Conservation (phyloP, 2,888 invertebrate species). For the Drosophila macrothrix region DNA sequence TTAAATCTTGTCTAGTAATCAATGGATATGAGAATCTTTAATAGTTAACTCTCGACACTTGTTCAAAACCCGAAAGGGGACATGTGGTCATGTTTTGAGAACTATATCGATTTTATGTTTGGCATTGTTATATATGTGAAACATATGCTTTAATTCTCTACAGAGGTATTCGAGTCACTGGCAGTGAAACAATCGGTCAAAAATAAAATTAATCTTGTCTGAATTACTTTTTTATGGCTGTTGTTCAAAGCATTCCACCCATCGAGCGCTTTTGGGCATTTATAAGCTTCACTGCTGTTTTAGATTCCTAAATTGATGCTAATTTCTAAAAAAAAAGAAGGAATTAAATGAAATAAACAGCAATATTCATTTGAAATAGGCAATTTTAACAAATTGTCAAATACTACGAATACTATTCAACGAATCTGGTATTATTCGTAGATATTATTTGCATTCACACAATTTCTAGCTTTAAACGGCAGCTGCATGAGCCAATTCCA, state of each 20-base stretch:
- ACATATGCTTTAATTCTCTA: not conserved
- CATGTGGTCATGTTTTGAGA: not conserved
- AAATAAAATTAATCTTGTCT: not conserved
- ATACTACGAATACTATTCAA: no score
- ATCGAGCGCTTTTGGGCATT: not conserved
- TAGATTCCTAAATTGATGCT: not conserved
- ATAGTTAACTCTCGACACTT: not conserved
- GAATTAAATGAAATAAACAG: not conserved
- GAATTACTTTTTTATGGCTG: not conserved
- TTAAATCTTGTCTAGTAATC: no score
- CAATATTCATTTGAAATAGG: not conserved
- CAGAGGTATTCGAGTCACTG: not conserved
- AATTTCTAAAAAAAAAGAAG: not conserved
- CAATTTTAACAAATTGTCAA: not conserved
- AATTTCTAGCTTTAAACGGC: conserved; percentile 17
- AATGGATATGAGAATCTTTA: no score
- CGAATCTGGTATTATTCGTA: not conserved
- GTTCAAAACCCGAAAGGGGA: not conserved
- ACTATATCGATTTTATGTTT: not conserved
- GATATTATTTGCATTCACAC: not conserved
- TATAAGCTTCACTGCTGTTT: no score
- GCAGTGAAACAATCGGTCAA: not conserved
- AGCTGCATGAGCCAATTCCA: conserved; percentile 11
- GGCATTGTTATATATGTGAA: not conserved
- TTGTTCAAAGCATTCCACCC: not conserved